Evolutionary conservation across 2,113 vertebrate genomes (phyloP).

Genomic region (Pelobates fuscus): DNA sequence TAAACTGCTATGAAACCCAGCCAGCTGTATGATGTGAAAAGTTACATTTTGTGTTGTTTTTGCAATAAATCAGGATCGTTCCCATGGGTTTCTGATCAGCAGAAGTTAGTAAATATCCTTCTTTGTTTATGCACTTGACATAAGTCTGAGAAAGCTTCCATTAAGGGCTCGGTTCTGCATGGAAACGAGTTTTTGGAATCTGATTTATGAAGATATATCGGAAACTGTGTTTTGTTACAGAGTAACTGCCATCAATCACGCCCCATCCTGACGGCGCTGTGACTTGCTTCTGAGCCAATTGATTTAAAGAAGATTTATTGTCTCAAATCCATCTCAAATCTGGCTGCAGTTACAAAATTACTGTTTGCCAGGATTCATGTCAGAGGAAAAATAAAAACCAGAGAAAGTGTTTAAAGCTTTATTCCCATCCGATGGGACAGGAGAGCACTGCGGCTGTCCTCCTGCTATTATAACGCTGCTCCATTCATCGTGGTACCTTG

Average conservation of each 20-base stretch:
- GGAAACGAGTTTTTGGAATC: background rate
- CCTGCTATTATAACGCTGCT: too few relatives aligned
- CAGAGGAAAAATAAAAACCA: background rate
- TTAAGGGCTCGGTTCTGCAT: background rate
- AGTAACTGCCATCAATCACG: constrained; percentile 1
- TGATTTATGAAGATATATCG: constrained; percentile 13
- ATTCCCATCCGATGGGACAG: too few relatives aligned
- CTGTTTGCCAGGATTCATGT: background rate
- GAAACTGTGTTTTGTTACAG: background rate
- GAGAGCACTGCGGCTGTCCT: too few relatives aligned
- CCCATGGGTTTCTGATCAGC: background rate
- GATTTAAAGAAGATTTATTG: constrained; percentile 13
- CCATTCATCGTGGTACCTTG: too few relatives aligned
- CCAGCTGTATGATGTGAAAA: too few relatives aligned
- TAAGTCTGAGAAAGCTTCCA: background rate
- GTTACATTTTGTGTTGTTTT: too few relatives aligned
- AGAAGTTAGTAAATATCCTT: background rate
- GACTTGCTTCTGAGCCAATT: background rate
- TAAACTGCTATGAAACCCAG: too few relatives aligned
- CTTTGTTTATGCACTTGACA: background rate
- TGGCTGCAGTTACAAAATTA: background rate
- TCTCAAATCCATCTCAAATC: background rate
- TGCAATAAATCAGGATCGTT: too few relatives aligned
- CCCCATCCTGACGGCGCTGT: background rate
- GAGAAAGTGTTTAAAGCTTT: background rate